A percentile compares a stretch with the other conserved stretches of the same genome.
Conservation (phyloP, 2,797 vertebrate species). For the Coracias cyanogaster region DNA sequence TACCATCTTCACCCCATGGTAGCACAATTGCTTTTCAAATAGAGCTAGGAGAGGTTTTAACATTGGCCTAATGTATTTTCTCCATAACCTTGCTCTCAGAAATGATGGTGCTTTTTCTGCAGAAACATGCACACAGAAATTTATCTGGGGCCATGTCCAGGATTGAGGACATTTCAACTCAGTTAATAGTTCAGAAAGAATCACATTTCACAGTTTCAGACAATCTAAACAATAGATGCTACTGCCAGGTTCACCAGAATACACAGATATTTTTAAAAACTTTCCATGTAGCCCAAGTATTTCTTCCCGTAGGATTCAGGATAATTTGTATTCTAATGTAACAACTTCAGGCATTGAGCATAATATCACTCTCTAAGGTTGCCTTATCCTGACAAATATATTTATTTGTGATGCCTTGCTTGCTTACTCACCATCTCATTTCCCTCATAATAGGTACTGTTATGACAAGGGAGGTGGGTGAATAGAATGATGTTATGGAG, state of each 20-base stretch:
- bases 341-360: background rate
- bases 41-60: background rate
- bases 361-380: background rate
- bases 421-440: background rate
- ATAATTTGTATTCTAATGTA: background rate
- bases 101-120: background rate
- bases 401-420: background rate
- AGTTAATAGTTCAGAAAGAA: background rate
- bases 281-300: background rate
- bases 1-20: background rate
- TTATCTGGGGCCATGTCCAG: background rate
- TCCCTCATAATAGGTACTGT: background rate
- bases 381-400: background rate
- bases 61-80: background rate
- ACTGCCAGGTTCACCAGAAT: background rate
- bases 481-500: background rate
- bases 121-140: background rate
- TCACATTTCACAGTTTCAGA: background rate
- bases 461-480: too few relatives aligned
- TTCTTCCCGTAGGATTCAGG: background rate
- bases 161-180: background rate
- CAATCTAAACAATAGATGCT: background rate
- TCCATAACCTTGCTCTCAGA: background rate
- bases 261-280: background rate
- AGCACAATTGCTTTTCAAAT: background rate